Conservation (phyloP, 2,888 invertebrate species). For the Leptopilina myrica region DNA sequence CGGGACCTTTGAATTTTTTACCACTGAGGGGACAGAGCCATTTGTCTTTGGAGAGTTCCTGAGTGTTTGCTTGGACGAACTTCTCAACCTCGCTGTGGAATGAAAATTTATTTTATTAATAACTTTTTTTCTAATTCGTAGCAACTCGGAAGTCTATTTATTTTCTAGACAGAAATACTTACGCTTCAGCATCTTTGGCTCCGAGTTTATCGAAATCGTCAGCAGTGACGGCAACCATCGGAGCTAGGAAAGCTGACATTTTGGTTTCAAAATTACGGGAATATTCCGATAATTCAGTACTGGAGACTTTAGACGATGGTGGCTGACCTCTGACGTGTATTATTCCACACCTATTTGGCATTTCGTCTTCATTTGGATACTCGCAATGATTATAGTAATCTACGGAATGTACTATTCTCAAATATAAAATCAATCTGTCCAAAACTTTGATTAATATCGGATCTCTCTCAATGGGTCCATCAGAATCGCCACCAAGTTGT, state of each 20-base stretch:
- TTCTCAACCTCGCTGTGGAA: slow-evolving; percentile 87
- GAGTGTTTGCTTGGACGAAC: slow-evolving; percentile 96
- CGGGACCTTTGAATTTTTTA: slow-evolving; percentile 99
- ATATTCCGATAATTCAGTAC: slow-evolving; percentile 86
- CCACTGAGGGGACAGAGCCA: slow-evolving; percentile 99
- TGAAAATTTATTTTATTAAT: too few species aligned
- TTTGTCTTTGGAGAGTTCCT: slow-evolving; percentile 97
- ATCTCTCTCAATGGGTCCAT: slow-evolving; percentile 83
- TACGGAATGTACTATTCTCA: slow-evolving; percentile 97
- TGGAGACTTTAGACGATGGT: slow-evolving; percentile 87
- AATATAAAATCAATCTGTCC: slow-evolving; percentile 91
- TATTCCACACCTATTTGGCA: slow-evolving; percentile 99
- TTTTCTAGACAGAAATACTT: slow-evolving; percentile 51
- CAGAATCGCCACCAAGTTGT: slow-evolving; percentile 75
- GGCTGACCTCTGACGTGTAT: slow-evolving; percentile 96
- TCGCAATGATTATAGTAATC: slow-evolving; percentile 99
- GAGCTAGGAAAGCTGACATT: slow-evolving; percentile 92
- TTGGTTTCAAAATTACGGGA: slow-evolving; percentile 91
- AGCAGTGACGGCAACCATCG: slow-evolving; percentile 83
- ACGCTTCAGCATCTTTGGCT: slow-evolving; percentile 84
- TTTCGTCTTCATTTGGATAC: slow-evolving; percentile 99
- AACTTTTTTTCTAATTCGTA: too few species aligned
- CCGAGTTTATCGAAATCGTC: slow-evolving; percentile 91
- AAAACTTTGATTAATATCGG: slow-evolving; percentile 83
- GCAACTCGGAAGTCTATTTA: too few species aligned